Conservation (phyloP, 1,140 invertebrate genomes). For the Panagrolaimus sp. region DNA sequence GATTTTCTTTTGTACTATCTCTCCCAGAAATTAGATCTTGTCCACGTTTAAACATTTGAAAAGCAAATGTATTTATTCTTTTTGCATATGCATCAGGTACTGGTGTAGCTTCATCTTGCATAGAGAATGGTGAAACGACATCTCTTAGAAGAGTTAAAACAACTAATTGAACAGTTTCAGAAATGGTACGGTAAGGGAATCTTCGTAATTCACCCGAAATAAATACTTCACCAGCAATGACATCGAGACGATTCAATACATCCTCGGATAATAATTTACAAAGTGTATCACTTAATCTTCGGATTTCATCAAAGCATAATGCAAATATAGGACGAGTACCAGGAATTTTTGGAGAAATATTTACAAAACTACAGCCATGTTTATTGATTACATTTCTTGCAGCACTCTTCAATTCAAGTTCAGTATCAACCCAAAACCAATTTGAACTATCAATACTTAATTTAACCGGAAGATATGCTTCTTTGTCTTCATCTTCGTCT, state of each 20-base stretch:
- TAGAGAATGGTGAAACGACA: neutral
- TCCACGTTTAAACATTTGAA: conserved; percentile 64
- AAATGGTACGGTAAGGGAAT: neutral
- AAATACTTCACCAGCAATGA: neutral
- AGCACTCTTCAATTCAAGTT: neutral
- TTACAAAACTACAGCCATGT: conserved; percentile 14
- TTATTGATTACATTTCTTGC: neutral
- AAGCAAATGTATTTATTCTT: conserved; percentile 27
- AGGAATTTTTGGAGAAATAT: conserved; percentile 12
- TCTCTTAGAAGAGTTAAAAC: neutral
- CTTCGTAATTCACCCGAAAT: conserved; percentile 17
- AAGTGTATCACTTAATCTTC: neutral
- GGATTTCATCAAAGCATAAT: conserved; percentile 11
- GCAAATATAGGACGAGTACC: conserved; percentile 12
- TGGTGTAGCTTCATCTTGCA: neutral
- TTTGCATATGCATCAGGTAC: neutral
- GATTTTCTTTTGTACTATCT: conserved; percentile 69
- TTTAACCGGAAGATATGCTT: conserved; percentile 8
- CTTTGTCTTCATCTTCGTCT: neutral
- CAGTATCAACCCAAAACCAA: neutral
- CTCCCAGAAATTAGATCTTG: conserved; percentile 64
- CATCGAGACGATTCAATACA: neutral
- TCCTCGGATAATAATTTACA: neutral
- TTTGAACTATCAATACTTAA: neutral
- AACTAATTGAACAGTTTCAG: neutral